Conservation (phyloP, 2,113 vertebrate species). For the Lynx canadensis region DNA sequence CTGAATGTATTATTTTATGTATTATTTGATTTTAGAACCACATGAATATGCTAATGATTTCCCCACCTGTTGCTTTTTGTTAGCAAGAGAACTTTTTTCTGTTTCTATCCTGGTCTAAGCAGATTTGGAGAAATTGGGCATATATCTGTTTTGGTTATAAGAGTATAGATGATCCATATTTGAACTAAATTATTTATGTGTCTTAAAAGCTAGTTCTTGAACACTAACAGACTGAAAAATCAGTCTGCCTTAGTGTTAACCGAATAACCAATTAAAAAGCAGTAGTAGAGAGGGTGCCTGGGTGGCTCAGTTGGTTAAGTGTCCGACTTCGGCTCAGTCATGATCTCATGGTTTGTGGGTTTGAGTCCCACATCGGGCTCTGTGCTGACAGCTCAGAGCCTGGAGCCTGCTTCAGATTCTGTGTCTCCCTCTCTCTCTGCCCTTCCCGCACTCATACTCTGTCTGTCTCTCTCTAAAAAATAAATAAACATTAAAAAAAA, state of each 20-base stretch:
- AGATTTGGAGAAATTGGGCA: neutral
- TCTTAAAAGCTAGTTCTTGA: conserved; percentile 39
- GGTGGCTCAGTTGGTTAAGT: too few species aligned
- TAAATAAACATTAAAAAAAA: too few species aligned
- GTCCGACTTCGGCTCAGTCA: too few species aligned
- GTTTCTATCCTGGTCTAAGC: neutral
- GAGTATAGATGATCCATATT: neutral
- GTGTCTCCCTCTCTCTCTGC: too few species aligned
- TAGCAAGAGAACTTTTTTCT: neutral
- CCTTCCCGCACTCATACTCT: too few species aligned
- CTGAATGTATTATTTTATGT: neutral
- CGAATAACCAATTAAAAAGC: neutral
- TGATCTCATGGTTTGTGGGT: too few species aligned
- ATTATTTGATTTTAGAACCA: conserved; percentile 2
- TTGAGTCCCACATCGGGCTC: too few species aligned
- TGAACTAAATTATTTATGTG: neutral
- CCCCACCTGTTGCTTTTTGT: neutral
- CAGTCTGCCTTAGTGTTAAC: neutral
- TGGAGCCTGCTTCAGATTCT: too few species aligned
- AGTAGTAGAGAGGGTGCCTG: neutral
- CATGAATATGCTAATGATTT: neutral
- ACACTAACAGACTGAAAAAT: neutral
- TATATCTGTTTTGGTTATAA: neutral
- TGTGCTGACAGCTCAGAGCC: too few species aligned
- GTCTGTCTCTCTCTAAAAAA: too few species aligned